These are phyloP conservation scores for Bombus terrestris DNA, from an alignment of 1,140 invertebrate genomes.

Conservation along the genomic window DNA sequence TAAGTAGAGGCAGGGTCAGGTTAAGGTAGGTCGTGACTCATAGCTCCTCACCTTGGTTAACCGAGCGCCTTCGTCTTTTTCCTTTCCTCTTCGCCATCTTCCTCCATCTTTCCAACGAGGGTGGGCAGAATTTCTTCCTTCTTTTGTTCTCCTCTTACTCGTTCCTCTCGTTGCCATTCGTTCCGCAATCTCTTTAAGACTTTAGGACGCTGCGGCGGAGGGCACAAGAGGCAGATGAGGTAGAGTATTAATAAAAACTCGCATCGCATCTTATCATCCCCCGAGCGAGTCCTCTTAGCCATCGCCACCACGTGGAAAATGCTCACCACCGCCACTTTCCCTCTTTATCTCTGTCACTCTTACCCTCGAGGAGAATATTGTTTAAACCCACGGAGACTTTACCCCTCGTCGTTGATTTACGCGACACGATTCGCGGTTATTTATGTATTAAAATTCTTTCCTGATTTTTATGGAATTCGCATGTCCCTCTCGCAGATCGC, in stretches of 20 bases:
- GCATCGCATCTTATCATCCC: slow-evolving; percentile 70
- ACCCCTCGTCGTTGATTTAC: slow-evolving; percentile 50
- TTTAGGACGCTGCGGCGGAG: slow-evolving; percentile 49
- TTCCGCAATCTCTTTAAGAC: slow-evolving; percentile 72
- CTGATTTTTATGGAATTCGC: neutral
- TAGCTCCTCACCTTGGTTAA: slow-evolving; percentile 53
- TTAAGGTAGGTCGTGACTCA: slow-evolving; percentile 68
- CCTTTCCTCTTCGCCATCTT: neutral
- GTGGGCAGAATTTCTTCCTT: neutral
- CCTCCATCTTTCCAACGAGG: slow-evolving; percentile 1
- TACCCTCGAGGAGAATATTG: slow-evolving; percentile 61
- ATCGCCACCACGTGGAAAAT: slow-evolving; percentile 57
- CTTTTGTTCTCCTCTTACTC: neutral
- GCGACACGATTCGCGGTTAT: slow-evolving; percentile 52
- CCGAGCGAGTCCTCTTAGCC: slow-evolving; percentile 57
- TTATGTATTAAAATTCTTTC: slow-evolving; percentile 50
- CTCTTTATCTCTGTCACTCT: slow-evolving; percentile 65
- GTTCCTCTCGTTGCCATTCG: slow-evolving; percentile 38
- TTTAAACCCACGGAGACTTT: slow-evolving; percentile 54
- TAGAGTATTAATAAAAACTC: slow-evolving; percentile 73
- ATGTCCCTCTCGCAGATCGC: neutral
- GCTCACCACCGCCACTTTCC: slow-evolving; percentile 51
- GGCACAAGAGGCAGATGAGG: slow-evolving; percentile 52
- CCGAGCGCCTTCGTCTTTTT: slow-evolving; percentile 38
- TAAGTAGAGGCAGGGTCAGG: slow-evolving; percentile 63